Percentiles rank a stretch among this genome's conserved stretches.
phyloP scores from a whole-genome alignment of 1,140 invertebrate genomes.

The Chymomyza costata region DNA sequence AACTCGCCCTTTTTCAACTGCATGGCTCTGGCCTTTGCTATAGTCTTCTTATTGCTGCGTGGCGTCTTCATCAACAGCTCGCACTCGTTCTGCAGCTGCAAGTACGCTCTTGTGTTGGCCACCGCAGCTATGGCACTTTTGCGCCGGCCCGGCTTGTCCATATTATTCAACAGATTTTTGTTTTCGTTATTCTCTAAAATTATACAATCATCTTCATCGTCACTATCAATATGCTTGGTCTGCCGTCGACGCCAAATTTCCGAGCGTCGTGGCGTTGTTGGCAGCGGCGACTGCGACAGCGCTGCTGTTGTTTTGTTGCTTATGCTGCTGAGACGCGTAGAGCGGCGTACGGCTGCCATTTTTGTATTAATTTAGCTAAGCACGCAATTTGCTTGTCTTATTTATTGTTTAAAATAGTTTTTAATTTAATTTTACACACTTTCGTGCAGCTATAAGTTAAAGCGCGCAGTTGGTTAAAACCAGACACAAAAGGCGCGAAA shows the following conservation, averaged over 20 bases:
- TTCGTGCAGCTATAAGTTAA: background rate
- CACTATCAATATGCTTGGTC: constrained; percentile 35
- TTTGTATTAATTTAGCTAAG: constrained; percentile 6
- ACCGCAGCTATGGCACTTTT: constrained; percentile 25
- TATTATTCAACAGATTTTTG: constrained; percentile 62
- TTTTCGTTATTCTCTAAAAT: constrained; percentile 70
- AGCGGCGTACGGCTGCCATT: constrained; percentile 65
- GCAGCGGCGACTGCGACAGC: constrained; percentile 33
- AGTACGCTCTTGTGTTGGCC: constrained; percentile 1
- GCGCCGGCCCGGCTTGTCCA: constrained; percentile 42
- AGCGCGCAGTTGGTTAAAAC: constrained; percentile 18
- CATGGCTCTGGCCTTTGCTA: constrained; percentile 14
- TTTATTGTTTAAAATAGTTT: no score
- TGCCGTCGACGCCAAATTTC: constrained; percentile 61
- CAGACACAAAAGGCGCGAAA: constrained; percentile 38
- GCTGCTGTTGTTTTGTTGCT: constrained; percentile 38
- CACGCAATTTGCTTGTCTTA: background rate
- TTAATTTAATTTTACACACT: constrained; percentile 1
- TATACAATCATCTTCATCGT: constrained; percentile 50
- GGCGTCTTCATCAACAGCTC: constrained; percentile 63
- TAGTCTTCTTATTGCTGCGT: constrained; percentile 55
- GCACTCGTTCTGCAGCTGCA: background rate
- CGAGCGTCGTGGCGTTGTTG: constrained; percentile 45
- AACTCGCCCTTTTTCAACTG: constrained; percentile 4
- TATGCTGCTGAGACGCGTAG: constrained; percentile 63